Evolutionary conservation across 30 jellyfish, hydroid and myxozoan genomes (phyloP).

Genomic region (Aurelia sp.): DNA sequence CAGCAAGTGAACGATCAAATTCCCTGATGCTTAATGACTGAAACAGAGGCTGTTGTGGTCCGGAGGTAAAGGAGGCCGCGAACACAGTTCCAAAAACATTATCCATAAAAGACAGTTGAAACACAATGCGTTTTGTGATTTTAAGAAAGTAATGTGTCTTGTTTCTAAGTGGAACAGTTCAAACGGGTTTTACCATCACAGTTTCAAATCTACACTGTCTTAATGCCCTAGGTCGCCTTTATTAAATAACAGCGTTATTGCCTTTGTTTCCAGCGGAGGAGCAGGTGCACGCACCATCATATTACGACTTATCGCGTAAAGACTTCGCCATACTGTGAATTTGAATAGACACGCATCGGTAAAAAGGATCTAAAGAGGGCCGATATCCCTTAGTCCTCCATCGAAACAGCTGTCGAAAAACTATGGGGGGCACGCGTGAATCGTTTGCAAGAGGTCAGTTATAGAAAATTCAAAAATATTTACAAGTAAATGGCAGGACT

Average conservation of each 20-base stretch:
- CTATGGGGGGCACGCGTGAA: slow-evolving; percentile 22
- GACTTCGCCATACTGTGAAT: slow-evolving; percentile 61
- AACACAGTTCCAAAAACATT: no score
- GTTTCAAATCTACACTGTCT: background rate
- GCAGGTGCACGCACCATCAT: slow-evolving; percentile 65
- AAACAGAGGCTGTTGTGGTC: no score
- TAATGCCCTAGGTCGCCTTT: background rate
- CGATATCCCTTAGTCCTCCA: slow-evolving; percentile 19
- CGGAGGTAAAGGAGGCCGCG: no score
- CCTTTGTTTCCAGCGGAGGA: slow-evolving; percentile 8
- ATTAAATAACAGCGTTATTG: slow-evolving; percentile 19
- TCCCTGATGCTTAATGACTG: no score
- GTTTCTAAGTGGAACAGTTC: no score
- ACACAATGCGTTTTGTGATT: no score
- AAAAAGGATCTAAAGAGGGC: slow-evolving; percentile 8
- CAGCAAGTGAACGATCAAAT: no score
- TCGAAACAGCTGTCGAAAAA: slow-evolving; percentile 43
- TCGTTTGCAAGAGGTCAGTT: slow-evolving; percentile 20
- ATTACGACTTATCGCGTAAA: slow-evolving; percentile 40
- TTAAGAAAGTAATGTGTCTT: no score
- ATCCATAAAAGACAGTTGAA: no score
- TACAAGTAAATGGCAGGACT: no score
- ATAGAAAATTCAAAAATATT: background rate
- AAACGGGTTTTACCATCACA: background rate
- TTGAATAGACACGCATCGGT: slow-evolving; percentile 55